These are phyloP conservation scores for Paraescarpia echinospica DNA, from an alignment of 1,140 invertebrate species.

Conservation along the genomic window DNA sequence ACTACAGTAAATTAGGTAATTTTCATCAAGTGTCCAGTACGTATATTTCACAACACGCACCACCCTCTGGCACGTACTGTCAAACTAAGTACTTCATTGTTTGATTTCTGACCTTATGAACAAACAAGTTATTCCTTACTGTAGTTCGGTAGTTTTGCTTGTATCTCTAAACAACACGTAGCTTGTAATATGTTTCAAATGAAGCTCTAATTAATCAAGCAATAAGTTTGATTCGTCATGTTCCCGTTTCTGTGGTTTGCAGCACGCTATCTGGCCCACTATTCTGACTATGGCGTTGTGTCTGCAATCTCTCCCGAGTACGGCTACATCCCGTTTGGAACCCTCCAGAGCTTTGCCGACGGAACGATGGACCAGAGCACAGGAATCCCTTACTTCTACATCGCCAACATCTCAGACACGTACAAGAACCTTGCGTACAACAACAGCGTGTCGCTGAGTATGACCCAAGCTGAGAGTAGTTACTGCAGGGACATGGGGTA, in stretches of 20 bases:
- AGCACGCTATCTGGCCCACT: conserved; percentile 62
- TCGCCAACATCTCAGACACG: conserved; percentile 75
- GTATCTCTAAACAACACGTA: no score
- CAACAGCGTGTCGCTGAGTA: conserved; percentile 68
- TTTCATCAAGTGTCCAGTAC: no score
- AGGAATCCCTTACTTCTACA: conserved; percentile 75
- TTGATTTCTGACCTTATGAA: no score
- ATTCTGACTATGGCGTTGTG: conserved; percentile 72
- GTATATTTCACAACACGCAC: no score
- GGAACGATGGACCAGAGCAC: conserved; percentile 69
- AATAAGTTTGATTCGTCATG: not conserved
- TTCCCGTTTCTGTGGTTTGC: not conserved
- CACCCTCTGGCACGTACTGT: no score
- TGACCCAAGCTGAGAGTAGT: conserved; percentile 69
- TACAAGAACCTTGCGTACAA: conserved; percentile 73
- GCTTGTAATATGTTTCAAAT: no score
- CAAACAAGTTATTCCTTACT: no score
- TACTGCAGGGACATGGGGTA: conserved; percentile 67
- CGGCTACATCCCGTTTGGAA: conserved; percentile 71
- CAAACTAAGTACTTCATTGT: no score
- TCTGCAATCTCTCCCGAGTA: conserved; percentile 70
- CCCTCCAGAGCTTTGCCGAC: conserved; percentile 74
- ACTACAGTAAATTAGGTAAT: no score
- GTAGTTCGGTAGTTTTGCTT: no score
- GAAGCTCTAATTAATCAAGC: no score